phyloP scores from a whole-genome alignment of 2,888 invertebrate species.

The Automeris io region DNA sequence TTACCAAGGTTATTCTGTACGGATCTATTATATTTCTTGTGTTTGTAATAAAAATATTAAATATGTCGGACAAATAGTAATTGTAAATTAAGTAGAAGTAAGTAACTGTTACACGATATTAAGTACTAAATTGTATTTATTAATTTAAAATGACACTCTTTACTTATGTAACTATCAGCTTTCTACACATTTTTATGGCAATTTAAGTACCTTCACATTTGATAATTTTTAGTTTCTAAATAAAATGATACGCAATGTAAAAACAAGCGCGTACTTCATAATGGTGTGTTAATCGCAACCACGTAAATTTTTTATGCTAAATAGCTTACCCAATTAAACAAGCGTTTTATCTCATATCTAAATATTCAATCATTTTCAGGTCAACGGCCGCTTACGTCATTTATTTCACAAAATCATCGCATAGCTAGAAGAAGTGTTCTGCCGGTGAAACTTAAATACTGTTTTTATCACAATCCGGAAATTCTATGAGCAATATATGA shows the following conservation, averaged over 20 bases:
- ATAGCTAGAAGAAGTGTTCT: background rate
- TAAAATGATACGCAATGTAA: background rate
- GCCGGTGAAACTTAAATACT: background rate
- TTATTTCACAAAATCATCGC: constrained; percentile 1
- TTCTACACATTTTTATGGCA: too few species aligned
- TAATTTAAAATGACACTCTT: too few species aligned
- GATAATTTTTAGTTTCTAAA: too few species aligned
- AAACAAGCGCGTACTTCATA: background rate
- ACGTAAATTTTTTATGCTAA: constrained; percentile 1
- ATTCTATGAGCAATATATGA: background rate
- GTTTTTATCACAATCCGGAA: background rate
- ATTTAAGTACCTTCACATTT: too few species aligned
- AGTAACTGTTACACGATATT: too few species aligned
- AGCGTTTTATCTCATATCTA: constrained; percentile 1
- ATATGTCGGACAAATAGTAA: too few species aligned
- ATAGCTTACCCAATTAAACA: background rate
- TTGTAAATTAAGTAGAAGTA: too few species aligned
- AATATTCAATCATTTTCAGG: constrained; percentile 5
- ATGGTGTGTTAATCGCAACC: background rate
- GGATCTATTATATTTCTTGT: too few species aligned
- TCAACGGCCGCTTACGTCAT: constrained; percentile 5
- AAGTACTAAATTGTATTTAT: too few species aligned
- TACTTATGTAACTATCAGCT: too few species aligned
- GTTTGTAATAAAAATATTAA: too few species aligned
- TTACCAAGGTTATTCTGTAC: too few species aligned